Conservation (phyloP, 2,113 vertebrate genomes). For the Diglossa brunneiventris region DNA sequence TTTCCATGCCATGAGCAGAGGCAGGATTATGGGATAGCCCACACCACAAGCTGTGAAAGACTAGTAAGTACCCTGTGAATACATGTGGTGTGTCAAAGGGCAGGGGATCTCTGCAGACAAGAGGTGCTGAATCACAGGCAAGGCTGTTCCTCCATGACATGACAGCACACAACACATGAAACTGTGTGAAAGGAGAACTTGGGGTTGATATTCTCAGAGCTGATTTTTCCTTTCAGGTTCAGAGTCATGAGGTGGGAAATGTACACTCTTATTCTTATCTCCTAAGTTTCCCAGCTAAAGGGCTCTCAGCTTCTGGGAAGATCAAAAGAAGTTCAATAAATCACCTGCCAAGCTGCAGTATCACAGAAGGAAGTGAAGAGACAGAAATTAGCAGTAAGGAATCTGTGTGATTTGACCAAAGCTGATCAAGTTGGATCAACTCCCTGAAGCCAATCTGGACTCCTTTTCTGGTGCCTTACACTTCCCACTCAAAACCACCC, state of each 20-base stretch:
- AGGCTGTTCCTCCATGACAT: fast-evolving
- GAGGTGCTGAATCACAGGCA: not conserved
- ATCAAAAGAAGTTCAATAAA: not conserved
- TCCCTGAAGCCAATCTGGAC: not conserved
- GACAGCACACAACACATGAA: not conserved
- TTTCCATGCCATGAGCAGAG: not conserved
- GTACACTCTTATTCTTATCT: not conserved
- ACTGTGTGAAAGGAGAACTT: not conserved
- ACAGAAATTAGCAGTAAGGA: not conserved
- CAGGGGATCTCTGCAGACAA: not conserved
- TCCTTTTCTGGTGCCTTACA: fast-evolving
- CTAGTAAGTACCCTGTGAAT: not conserved
- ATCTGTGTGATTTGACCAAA: not conserved
- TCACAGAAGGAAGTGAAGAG: not conserved
- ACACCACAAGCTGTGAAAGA: not conserved
- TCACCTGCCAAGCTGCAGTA: not conserved
- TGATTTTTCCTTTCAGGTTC: not conserved
- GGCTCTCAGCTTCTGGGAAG: not conserved
- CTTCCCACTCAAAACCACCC: fast-evolving
- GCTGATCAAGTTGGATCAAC: not conserved
- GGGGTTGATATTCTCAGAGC: not conserved
- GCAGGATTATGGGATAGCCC: not conserved
- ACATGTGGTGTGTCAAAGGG: not conserved
- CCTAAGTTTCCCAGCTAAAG: not conserved
- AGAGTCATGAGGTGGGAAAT: not conserved